Evolutionary conservation across 2,797 vertebrate genomes (phyloP), one percentile per base, ranked within the genome.

Genomic region (Columba guinea): DNA sequence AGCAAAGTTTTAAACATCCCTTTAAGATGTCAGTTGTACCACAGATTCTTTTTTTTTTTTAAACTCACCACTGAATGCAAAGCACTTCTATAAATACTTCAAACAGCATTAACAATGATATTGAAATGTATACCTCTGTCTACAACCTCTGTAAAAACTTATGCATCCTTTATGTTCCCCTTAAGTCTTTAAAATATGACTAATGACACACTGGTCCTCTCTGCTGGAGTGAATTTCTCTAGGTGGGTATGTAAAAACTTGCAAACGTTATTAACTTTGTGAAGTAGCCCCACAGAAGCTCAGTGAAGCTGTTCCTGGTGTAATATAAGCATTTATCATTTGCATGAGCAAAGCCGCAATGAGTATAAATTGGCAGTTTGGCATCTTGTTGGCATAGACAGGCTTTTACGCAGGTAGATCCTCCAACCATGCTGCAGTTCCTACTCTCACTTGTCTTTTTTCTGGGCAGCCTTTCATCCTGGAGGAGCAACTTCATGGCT

Each of bases 1-100:
- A 84, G 19, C 30, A 68, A 90, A 75, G 34, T 37, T 81, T 78
- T 73, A 89, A 78, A 87, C 46, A 89, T 16, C 37, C 63, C 59
- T 89, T 88, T 84, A 63, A 94, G 86, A 65, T 73, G 76, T 12
- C 13, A 4, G 15, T 28, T 84, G 52, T 92, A 79, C 48, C 41
- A 58, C 13, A 65, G 34, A 27, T 60, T 65, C 23, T 6, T 46
- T 13, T 24, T 24, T 58, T 23, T 44, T 32, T 35, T 39, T 60
- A 9, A 71, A 49, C 62, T 93, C 22, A 21, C 48, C 30, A 14
- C 52, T 39, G 24, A 84, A 94, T 87, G 87, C 59, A 90, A 90
- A 96, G 22, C 59, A 84, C 55, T 92, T 87, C 91, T 93, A 95
- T 86, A 89, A 96, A 93, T 94, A 95, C 70, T 87, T 93, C 75